Evolutionary conservation across 2,888 invertebrate genomes (phyloP).

Genomic region (Erebia epiphron): DNA sequence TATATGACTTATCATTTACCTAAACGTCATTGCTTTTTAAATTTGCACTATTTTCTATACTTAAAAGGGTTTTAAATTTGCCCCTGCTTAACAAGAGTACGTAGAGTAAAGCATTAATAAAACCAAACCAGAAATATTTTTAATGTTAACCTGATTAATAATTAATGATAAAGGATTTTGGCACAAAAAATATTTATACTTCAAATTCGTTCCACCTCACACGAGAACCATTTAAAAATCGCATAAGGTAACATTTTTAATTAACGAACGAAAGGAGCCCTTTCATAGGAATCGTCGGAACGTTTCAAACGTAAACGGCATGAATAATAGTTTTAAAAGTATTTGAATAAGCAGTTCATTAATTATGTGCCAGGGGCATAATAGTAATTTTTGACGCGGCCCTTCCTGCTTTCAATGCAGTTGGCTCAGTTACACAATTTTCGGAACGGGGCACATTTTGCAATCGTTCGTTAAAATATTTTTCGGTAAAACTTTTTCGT

Average conservation of each 20-base stretch:
- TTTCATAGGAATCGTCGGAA: slow-evolving; percentile 77
- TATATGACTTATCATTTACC: background rate
- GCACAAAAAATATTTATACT: slow-evolving; percentile 38
- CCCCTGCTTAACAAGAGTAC: background rate
- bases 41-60: background rate
- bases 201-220: slow-evolving; percentile 43
- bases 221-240: slow-evolving; percentile 69
- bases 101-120: slow-evolving; percentile 1
- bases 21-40: too few relatives aligned
- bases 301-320: slow-evolving; percentile 80
- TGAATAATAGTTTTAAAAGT: slow-evolving; percentile 83
- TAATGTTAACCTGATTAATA: background rate
- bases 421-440: slow-evolving; percentile 75
- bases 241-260: slow-evolving; percentile 70
- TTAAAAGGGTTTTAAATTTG: background rate
- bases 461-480: slow-evolving; percentile 25
- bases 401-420: slow-evolving; percentile 78
- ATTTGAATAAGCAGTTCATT: slow-evolving; percentile 83
- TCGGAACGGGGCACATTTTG: slow-evolving; percentile 50
- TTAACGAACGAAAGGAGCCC: slow-evolving; percentile 70
- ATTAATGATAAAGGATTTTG: slow-evolving; percentile 8
- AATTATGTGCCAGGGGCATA: slow-evolving; percentile 75
- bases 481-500: background rate
- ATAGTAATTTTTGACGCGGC: slow-evolving; percentile 81
- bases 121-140: background rate